phyloP scores from a whole-genome alignment of 2,797 vertebrate genomes.

The Cuniculus paca region DNA sequence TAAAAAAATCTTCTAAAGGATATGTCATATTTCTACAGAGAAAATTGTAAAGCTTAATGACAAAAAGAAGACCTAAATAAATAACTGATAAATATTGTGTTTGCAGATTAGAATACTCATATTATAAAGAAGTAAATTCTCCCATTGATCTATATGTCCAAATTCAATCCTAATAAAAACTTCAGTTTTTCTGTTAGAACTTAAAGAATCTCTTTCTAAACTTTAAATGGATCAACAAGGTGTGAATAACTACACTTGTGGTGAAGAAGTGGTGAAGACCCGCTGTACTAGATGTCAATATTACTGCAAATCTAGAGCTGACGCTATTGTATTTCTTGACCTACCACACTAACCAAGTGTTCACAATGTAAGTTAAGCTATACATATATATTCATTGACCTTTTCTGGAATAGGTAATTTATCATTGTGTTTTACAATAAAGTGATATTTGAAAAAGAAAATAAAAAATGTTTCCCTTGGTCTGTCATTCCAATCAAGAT shows the following conservation, averaged over 20 bases:
- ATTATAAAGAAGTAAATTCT: background rate
- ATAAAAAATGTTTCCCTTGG: background rate
- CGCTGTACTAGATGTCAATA: background rate
- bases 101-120: background rate
- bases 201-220: conserved; percentile 31
- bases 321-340: background rate
- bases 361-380: background rate
- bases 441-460: conserved; percentile 31
- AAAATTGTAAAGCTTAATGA: background rate
- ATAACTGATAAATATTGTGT: background rate
- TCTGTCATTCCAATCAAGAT: conserved; percentile 21
- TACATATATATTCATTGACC: background rate
- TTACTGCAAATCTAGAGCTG: background rate
- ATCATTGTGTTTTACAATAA: background rate
- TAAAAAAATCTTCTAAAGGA: background rate
- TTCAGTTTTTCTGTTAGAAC: conserved; percentile 12
- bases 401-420: background rate
- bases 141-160: conserved; percentile 9
- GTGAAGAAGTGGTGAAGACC: background rate
- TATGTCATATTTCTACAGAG: background rate
- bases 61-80: conserved; percentile 48
- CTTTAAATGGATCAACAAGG: background rate
- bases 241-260: background rate
- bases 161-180: background rate
- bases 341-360: background rate